Evolutionary conservation across 1,140 invertebrate genomes (phyloP), one percentile per base, ranked within the genome.

Genomic region (Uloborus diversus): DNA sequence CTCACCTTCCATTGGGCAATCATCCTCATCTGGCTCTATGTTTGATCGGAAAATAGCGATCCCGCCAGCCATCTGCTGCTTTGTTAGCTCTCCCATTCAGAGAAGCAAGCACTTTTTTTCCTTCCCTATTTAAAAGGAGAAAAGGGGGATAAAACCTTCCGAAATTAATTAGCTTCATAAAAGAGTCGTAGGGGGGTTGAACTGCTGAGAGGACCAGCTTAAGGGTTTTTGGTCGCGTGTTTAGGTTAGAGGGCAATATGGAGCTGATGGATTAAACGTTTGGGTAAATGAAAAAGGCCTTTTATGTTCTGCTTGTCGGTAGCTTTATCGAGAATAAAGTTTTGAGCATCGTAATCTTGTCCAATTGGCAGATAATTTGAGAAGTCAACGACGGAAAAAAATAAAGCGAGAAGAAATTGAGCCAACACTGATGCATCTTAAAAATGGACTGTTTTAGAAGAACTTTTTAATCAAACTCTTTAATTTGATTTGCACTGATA

Each of bases 161-260:
- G 17, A 28, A 71, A 71, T 71, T 71, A 71, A 71, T 71, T 71
- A 59, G 68, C 25, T 71, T 53, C 49, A 53, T 33, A 59, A 59
- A 71, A 71, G 33, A 20, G 23, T n/a, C n/a, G 49, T 53, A 14
- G n/a, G 13, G n/a, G 33, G 53, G 53, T 71, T 27, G 53, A 70
- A 25, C 27, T 35, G 68, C 35, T 3, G 11, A 5, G 32, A 42
- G 30, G 42, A 17, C 27, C 4, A 30, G 20, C 11, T 53, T 56
- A 51, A 47, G 23, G 3, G 37, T 42, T 42, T 42, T 42, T 7
- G 17, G 37, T 17, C 37, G 37, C 17, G 37, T 42, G 37, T 42
- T 42, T 42, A n/a, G 37, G 37, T 42, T 42, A 42, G 37, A 42
- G 37, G 37, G 37, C 37, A 42, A 42, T 9, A 42, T 17, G 37